Conservation (phyloP, 2,113 vertebrate species). For the Halcyon senegalensis region DNA sequence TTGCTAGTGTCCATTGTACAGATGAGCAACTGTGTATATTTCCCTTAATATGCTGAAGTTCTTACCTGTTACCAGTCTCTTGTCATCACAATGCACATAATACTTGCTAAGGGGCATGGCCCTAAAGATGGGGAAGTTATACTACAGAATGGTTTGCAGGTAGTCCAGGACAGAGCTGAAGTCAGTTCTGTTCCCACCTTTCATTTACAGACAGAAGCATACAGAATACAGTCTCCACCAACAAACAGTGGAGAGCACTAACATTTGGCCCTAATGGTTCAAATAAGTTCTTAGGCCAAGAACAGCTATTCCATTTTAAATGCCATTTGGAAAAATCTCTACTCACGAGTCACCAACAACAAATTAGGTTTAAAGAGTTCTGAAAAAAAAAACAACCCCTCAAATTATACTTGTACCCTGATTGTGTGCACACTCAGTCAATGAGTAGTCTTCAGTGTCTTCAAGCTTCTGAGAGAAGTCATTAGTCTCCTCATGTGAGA, state of each 20-base stretch:
- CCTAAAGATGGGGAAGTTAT: fast-evolving
- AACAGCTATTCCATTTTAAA: background rate
- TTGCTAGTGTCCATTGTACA: fast-evolving
- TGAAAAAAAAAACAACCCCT: background rate
- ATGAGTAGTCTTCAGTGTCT: background rate
- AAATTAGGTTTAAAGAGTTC: background rate
- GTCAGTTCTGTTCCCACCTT: background rate
- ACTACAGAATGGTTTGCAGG: background rate
- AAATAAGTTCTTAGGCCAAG: background rate
- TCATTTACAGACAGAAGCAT: fast-evolving
- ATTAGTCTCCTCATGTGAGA: background rate
- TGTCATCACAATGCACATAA: too few relatives aligned
- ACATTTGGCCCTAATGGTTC: background rate
- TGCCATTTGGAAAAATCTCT: background rate
- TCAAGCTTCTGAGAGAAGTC: background rate
- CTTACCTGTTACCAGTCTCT: background rate
- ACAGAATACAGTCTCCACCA: background rate
- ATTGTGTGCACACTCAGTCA: background rate
- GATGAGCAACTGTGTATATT: background rate
- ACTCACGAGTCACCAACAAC: background rate
- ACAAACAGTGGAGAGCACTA: background rate
- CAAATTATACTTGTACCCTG: background rate
- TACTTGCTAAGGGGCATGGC: background rate
- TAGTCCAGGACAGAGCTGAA: background rate
- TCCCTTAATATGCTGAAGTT: background rate